Evolutionary conservation across 2,888 invertebrate genomes (phyloP), one percentile per base, ranked within the genome.

Genomic region (Buathra laborator): DNA sequence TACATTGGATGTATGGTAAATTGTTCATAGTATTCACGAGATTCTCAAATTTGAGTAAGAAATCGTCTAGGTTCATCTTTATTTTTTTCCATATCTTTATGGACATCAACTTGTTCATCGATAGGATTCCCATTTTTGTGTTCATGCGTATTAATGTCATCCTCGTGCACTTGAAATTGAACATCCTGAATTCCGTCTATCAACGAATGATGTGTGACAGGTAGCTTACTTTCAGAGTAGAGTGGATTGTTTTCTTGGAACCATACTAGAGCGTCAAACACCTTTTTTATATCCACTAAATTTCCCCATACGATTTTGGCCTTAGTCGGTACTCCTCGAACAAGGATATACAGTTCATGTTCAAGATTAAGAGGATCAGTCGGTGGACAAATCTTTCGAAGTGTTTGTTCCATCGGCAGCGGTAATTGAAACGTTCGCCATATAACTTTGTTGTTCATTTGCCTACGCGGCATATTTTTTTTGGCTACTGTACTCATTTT

Each of bases 241-340:
- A 32, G 32, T 32, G 32, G 32, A 32, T 32, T 32, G 32, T 86
- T 86, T 16, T 19, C 37, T 88, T 92, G 90, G 12, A 91, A 86
- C 80, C 87, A 90, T 71, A 70, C 14, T 66, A 92, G 86, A 5
- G 90, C 6, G 91, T 76, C 80, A 32, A 32, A 32, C 32, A 32
- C 32, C 32, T 32, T 32, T 32, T 32, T 32, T 32, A 32, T 32
- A 32, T 90, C 84, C 0, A 92, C 91, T 29, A 37, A 37, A 32
- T 32, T 32, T 32, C 5, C 32, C 32, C 32, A 32, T 32, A 32
- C 32, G 32, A 32, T 32, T 32, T 83, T 87, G 83, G 84, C 91
- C 87, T 91, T 91, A n/a, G 84, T 92, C 62, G 91, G 91, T 37
- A 88, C 81, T 24, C 91, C 85, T 64, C 91, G 89, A 1, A 93